Conservation (phyloP, 2,888 invertebrate species). For the Thereva nobilitata region DNA sequence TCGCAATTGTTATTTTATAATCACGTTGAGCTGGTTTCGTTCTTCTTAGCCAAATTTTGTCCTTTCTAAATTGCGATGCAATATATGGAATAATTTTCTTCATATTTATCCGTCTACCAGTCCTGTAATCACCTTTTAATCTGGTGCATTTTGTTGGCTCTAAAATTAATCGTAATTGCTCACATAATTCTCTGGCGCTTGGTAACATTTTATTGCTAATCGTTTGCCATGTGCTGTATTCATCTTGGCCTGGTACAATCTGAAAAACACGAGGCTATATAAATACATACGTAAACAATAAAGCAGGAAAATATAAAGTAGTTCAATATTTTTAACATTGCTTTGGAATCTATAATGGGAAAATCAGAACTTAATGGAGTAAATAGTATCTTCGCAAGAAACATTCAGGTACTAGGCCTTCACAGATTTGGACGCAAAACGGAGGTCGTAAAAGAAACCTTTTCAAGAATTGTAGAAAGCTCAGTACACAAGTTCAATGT, state of each 20-base stretch:
- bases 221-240: constrained; percentile 55
- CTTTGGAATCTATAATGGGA: too few relatives aligned
- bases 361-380: too few relatives aligned
- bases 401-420: too few relatives aligned
- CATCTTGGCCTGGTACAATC: constrained; percentile 49
- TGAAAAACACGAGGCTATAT: constrained; percentile 32
- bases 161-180: constrained; percentile 88
- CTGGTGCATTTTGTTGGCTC: constrained; percentile 94
- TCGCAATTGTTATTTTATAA: constrained; percentile 93
- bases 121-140: constrained; percentile 92
- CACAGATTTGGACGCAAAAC: too few relatives aligned
- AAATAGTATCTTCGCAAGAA: too few relatives aligned
- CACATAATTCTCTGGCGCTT: constrained; percentile 85
- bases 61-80: constrained; percentile 97
- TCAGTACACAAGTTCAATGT: too few relatives aligned
- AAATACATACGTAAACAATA: not conserved
- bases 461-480: too few relatives aligned
- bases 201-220: constrained; percentile 57
- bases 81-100: constrained; percentile 96
- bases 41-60: constrained; percentile 97
- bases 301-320: not conserved
- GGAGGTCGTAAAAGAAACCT: too few relatives aligned
- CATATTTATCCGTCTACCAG: constrained; percentile 98
- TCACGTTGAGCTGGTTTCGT: constrained; percentile 94
- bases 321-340: not conserved